Evolutionary conservation across 2,113 vertebrate species (phyloP).

Genomic region (Haemorhous mexicanus): DNA sequence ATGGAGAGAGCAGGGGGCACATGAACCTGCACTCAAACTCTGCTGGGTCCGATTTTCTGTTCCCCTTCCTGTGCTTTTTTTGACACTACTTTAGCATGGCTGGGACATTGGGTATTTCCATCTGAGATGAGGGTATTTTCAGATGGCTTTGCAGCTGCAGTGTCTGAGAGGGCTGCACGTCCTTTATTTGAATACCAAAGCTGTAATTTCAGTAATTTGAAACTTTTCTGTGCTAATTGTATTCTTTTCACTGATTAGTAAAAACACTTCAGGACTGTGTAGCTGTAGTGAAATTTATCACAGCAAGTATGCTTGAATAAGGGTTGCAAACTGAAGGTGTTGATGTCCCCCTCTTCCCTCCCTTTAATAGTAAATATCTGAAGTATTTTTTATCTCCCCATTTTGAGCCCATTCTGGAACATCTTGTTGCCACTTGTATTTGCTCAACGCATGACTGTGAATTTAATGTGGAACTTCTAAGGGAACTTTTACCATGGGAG

Average conservation of each 20-base stretch:
- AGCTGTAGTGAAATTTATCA: neutral
- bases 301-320: neutral
- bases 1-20: neutral
- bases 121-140: neutral
- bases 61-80: neutral
- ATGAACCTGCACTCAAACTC: neutral
- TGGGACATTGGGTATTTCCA: constrained; percentile 6
- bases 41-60: neutral
- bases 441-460: neutral
- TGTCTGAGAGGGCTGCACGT: neutral
- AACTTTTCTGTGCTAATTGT: neutral
- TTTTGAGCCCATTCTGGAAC: neutral
- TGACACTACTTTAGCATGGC: neutral
- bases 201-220: neutral
- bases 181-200: neutral
- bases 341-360: neutral
- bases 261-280: neutral
- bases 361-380: neutral
- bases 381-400: neutral
- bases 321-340: neutral
- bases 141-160: neutral
- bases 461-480: neutral
- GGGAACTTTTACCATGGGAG: neutral
- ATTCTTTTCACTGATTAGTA: neutral
- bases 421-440: neutral